A percentile compares a stretch with the other conserved stretches of the same genome.
Evolutionary conservation across 64 coral and sea anemone species (phyloP).

Genomic region (Platygyra sinensis): DNA sequence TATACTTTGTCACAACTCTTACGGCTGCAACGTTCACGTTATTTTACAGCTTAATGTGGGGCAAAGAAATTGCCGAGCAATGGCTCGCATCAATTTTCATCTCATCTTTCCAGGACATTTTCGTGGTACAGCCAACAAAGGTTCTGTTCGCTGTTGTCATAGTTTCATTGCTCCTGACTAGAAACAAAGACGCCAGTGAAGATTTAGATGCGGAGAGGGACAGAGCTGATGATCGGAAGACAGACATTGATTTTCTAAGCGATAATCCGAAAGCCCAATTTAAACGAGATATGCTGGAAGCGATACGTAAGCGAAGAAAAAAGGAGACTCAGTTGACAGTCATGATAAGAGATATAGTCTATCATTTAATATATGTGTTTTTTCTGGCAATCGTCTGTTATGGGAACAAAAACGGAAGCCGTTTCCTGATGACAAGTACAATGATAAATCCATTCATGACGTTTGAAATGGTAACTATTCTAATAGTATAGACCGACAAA

Average conservation of each 20-base stretch:
- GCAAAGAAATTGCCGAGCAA: conserved; percentile 43
- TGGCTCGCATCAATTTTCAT: conserved; percentile 65
- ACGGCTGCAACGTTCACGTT: conserved; percentile 57
- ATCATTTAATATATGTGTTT: conserved; percentile 48
- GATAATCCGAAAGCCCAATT: conserved; percentile 29
- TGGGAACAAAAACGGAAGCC: conserved; percentile 45
- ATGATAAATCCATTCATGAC: conserved; percentile 15
- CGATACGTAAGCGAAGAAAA: conserved; percentile 33
- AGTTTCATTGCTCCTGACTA: conserved; percentile 40
- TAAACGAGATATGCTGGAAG: conserved; percentile 11
- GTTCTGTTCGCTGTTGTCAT: conserved; percentile 33
- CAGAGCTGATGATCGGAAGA: neutral
- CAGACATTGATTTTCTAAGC: neutral
- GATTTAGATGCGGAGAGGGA: neutral
- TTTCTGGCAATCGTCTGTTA: conserved; percentile 55
- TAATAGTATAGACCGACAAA: too few species aligned
- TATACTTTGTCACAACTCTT: conserved; percentile 39
- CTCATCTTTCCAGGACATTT: conserved; percentile 54
- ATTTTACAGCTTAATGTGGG: conserved; percentile 72
- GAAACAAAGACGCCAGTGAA: conserved; percentile 23
- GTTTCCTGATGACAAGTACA: conserved; percentile 24
- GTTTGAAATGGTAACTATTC: conserved; percentile 48
- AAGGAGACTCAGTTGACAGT: conserved; percentile 37
- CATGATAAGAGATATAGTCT: conserved; percentile 35
- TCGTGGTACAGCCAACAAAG: conserved; percentile 64